Evolutionary conservation across 2,113 vertebrate genomes (phyloP).

Genomic region (Elaphurus davidianus): DNA sequence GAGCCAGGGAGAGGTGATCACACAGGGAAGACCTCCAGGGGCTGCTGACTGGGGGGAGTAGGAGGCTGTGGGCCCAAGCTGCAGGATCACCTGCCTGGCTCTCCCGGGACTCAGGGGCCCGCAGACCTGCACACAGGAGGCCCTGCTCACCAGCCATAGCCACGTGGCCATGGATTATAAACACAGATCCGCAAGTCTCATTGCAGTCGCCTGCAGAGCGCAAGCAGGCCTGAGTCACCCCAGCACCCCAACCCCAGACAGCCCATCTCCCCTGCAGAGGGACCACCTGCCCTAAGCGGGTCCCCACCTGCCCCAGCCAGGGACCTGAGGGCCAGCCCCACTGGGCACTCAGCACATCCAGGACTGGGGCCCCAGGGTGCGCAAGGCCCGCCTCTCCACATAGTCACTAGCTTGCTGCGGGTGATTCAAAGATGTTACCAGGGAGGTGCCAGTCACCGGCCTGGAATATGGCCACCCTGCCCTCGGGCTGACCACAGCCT

Average conservation of each 20-base stretch:
- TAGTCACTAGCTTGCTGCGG: accelerated
- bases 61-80: neutral
- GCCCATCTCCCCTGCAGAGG: neutral
- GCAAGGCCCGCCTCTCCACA: neutral
- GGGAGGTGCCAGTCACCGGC: neutral
- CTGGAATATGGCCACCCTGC: neutral
- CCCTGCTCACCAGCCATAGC: accelerated
- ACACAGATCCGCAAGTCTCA: neutral
- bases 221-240: neutral
- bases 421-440: neutral
- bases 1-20: neutral
- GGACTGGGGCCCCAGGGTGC: no score
- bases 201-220: no score
- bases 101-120: neutral
- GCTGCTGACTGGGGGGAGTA: neutral
- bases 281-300: neutral
- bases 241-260: neutral
- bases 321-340: neutral
- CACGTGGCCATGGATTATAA: neutral
- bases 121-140: neutral
- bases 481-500: neutral
- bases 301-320: no score
- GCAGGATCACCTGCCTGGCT: neutral
- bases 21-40: neutral
- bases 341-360: no score